Percentiles rank a stretch among this genome's conserved stretches.
Evolutionary conservation across 2,888 invertebrate species (phyloP).

Genomic region (Troides helena): DNA sequence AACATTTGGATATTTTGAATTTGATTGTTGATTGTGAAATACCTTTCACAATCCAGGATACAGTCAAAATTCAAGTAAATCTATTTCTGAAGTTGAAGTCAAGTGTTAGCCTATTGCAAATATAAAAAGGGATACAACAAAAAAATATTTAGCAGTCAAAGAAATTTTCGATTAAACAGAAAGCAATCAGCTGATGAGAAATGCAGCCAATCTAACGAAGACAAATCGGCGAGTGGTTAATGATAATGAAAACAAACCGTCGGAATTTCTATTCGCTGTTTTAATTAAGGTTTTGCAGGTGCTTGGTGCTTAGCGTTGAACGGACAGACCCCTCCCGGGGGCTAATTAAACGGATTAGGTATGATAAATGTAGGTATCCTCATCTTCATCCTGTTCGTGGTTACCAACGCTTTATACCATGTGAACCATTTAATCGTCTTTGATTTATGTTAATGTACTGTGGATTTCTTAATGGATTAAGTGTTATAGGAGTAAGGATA

Average conservation of each 20-base stretch:
- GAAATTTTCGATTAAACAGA: slow-evolving; percentile 6
- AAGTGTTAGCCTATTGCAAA: no score
- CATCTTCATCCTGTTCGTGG: slow-evolving; percentile 5
- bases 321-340: slow-evolving; percentile 4
- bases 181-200: slow-evolving; percentile 17
- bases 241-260: slow-evolving; percentile 24
- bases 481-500: not conserved
- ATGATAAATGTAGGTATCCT: slow-evolving; percentile 23
- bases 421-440: slow-evolving; percentile 7
- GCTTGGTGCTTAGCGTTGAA: slow-evolving; percentile 13
- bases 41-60: no score
- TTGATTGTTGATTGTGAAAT: no score
- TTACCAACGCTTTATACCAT: slow-evolving; percentile 5
- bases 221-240: slow-evolving; percentile 25
- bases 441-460: slow-evolving; percentile 8
- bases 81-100: no score
- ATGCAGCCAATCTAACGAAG: slow-evolving; percentile 16
- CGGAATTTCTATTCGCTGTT: slow-evolving; percentile 24
- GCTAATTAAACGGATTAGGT: slow-evolving; percentile 28
- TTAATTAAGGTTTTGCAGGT: slow-evolving; percentile 29
- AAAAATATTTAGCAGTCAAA: not conserved
- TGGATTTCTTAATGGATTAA: slow-evolving; percentile 5
- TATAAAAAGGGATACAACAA: not conserved
- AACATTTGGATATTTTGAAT: no score
- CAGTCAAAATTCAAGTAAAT: no score